A percentile compares a stretch with the other conserved stretches of the same genome.
Conservation (phyloP, 2,888 invertebrate genomes). For the Tachina lurida region DNA sequence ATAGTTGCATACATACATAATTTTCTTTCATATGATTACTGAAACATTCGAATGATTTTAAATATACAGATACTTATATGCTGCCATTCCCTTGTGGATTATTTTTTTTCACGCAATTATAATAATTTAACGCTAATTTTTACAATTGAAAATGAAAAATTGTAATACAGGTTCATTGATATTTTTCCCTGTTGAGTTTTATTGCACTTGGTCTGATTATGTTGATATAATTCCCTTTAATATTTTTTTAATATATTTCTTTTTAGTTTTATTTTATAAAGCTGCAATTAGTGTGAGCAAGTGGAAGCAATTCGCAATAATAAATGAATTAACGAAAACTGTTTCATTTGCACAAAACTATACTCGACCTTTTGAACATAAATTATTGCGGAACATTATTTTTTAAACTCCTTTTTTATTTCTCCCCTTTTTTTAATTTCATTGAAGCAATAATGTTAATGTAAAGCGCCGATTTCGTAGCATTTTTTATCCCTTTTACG, state of each 20-base stretch:
- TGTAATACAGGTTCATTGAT: slow-evolving; percentile 6
- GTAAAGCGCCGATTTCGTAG: slow-evolving; percentile 20
- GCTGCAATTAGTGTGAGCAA: background rate
- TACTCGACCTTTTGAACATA: slow-evolving; percentile 56
- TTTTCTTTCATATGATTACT: too few species aligned
- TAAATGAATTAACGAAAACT: slow-evolving; percentile 28
- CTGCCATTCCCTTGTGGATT: background rate
- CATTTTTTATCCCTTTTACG: background rate
- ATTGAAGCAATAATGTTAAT: slow-evolving; percentile 10
- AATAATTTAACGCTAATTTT: background rate
- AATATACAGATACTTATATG: background rate
- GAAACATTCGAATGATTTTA: too few species aligned
- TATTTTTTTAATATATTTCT: slow-evolving; percentile 10
- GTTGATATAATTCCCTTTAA: slow-evolving; percentile 23
- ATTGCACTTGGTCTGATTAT: slow-evolving; percentile 23
- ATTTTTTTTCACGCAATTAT: background rate
- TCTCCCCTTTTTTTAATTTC: slow-evolving; percentile 11
- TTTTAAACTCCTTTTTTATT: background rate
- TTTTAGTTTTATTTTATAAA: background rate
- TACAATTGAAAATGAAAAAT: background rate
- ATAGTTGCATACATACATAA: too few species aligned
- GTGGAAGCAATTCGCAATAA: background rate
- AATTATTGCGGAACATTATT: slow-evolving; percentile 37
- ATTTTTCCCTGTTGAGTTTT: background rate
- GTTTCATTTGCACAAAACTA: slow-evolving; percentile 41